These are phyloP conservation scores for Palythoa caribaeorum DNA, from an alignment of 92 coral and sea anemone genomes.

Conservation along the genomic window DNA sequence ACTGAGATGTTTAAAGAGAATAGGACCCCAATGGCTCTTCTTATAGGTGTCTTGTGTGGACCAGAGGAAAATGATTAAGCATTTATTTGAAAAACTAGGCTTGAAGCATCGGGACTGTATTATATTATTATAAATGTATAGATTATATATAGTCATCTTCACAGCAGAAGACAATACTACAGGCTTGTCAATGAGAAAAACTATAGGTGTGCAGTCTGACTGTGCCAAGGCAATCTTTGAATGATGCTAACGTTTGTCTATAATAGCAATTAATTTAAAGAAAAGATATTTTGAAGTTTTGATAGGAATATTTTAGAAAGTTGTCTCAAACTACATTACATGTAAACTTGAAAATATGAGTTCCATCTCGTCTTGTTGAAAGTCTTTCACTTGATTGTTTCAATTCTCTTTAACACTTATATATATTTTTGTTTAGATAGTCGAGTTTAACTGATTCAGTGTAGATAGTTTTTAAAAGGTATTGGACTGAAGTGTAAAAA, in stretches of 20 bases:
- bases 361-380: neutral
- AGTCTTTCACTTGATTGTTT: slow-evolving; percentile 39
- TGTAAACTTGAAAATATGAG: slow-evolving; percentile 19
- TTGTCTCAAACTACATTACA: slow-evolving; percentile 11
- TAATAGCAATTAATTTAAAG: neutral
- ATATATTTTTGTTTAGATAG: neutral
- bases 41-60: slow-evolving; percentile 52
- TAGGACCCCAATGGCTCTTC: slow-evolving; percentile 79
- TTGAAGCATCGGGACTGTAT: too few species aligned
- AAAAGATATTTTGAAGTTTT: neutral
- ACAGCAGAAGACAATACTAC: too few species aligned
- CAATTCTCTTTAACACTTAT: neutral
- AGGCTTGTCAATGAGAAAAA: too few species aligned
- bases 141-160: too few species aligned
- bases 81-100: neutral
- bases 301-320: neutral
- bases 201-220: too few species aligned
- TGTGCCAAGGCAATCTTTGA: neutral
- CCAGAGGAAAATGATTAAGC: slow-evolving; percentile 35
- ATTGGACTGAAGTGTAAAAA: too few species aligned
- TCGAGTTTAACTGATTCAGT: neutral
- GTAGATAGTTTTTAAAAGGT: too few species aligned
- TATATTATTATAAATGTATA: too few species aligned
- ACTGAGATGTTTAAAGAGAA: slow-evolving; percentile 75
- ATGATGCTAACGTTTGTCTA: neutral